A percentile compares a stretch with the other conserved stretches of the same genome.
Evolutionary conservation across 53 echinoderm and acorn worm species (phyloP).

Genomic region (Mesocentrotus franciscanus): DNA sequence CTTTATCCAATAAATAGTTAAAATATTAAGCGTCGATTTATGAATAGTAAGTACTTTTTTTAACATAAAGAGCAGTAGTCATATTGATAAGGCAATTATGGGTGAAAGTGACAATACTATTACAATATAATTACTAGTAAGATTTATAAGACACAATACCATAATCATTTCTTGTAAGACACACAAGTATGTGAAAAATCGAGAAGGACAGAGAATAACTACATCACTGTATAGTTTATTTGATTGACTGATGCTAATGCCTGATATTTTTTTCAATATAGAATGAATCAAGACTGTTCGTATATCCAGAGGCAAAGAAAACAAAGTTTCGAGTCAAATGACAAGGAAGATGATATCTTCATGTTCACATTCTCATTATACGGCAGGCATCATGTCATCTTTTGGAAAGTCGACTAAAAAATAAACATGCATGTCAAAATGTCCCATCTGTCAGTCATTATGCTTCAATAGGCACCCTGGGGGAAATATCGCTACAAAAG

Average conservation of each 20-base stretch:
- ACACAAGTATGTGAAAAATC: too few species aligned
- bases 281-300: neutral
- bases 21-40: too few species aligned
- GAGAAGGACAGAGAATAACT: too few species aligned
- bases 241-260: neutral
- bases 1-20: too few species aligned
- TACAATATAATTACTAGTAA: too few species aligned
- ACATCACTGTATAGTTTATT: neutral
- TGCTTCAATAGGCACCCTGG: constrained; percentile 13
- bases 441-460: constrained; percentile 44
- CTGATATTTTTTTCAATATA: neutral
- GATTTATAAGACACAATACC: too few species aligned
- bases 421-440: constrained; percentile 34
- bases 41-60: too few species aligned
- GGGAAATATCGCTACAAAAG: constrained; percentile 42
- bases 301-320: neutral
- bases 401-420: neutral
- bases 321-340: neutral
- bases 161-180: too few species aligned
- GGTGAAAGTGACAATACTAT: too few species aligned
- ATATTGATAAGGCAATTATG: too few species aligned
- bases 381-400: neutral
- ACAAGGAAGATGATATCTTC: neutral
- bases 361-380: neutral
- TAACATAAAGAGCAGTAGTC: too few species aligned